phyloP scores from a whole-genome alignment of 2,888 invertebrate genomes.

The Meiosimyza platycephala region DNA sequence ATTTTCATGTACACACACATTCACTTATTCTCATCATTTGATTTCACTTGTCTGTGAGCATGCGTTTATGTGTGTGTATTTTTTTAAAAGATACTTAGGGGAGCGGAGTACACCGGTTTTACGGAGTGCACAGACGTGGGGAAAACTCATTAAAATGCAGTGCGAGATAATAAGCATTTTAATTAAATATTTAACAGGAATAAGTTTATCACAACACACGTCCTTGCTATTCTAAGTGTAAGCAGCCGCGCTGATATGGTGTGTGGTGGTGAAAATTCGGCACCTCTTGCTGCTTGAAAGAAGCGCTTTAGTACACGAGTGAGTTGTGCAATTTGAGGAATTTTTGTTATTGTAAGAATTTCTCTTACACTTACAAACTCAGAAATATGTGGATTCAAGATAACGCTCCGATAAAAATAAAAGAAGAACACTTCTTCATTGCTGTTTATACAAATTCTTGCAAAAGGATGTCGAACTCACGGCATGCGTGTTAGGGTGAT shows the following conservation, averaged over 20 bases:
- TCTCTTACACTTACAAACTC: conserved; percentile 27
- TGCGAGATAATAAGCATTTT: conserved; percentile 49
- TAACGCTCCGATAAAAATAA: conserved; percentile 19
- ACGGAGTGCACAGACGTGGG: conserved; percentile 1
- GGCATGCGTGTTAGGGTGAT: not conserved
- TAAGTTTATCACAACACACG: conserved; percentile 63
- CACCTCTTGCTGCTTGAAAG: not conserved
- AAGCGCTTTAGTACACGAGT: not conserved
- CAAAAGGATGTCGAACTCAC: conserved; percentile 9
- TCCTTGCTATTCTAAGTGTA: not conserved
- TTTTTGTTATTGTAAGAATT: conserved; percentile 36
- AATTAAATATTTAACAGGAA: conserved; percentile 65
- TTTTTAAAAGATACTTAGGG: too few species aligned
- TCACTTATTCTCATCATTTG: conserved; percentile 8
- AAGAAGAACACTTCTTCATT: not conserved
- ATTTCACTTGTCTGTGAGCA: not conserved
- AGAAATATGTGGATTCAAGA: conserved; percentile 16
- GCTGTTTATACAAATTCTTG: conserved; percentile 8
- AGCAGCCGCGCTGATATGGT: not conserved
- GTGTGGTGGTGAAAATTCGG: not conserved
- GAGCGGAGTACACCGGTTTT: too few species aligned
- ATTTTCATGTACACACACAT: conserved; percentile 3
- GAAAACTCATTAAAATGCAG: conserved; percentile 55
- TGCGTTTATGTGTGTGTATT: not conserved
- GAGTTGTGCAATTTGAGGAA: conserved; percentile 32